Base-by-base conservation (phyloP, 2,113 vertebrate genomes). In the Ondatra zibethicus region DNA sequence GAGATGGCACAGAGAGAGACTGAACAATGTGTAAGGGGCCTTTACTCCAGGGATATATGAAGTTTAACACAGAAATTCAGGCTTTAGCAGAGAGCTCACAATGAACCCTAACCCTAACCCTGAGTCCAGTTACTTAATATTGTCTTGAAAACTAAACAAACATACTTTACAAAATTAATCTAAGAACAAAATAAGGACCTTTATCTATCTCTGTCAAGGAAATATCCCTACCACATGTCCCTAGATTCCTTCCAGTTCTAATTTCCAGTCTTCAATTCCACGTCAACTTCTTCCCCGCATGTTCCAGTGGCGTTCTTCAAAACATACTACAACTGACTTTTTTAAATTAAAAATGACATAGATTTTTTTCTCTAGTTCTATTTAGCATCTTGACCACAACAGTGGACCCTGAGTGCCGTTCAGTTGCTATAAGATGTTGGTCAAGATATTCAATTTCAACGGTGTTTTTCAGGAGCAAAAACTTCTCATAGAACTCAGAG, bases 141-240 rank as follows among this genome's bases (percentile, higher is more conserved):
- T 80, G 14, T 33, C 68, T 92, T n/a, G 21, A 63, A 92, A 88
- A 91, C 86, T 36, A 72, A 72, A 87, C 47, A 91, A 89, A 94
- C 73, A 12, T 39, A 31, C 21, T 11, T 93, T 90, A 73, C 14
- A 72, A 47, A 65, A 88, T 45, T 8, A 36, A 91, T 65, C 11
- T 55, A 87, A 29, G 42, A 76, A 4, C 0, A 33, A 33, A 66
- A 25, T 45, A 87, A 68, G 19, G 21, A 58, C 73, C 12, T 91
- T 77, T 55, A 39, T 19, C 42, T 25, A 88, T 47, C 27, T 52
- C 75, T 52, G 42, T n/a, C 63, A 58, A 93, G 93, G 66, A 78
- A 88, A 80, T 65, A 58, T 5, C 25, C 66, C 77, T 61, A 68
- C 81, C 91, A 86, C 36, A 55, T 5, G 72, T 14, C 31, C 13